phyloP scores from a whole-genome alignment of 2,888 invertebrate species.

The Cerastis rubricosa region DNA sequence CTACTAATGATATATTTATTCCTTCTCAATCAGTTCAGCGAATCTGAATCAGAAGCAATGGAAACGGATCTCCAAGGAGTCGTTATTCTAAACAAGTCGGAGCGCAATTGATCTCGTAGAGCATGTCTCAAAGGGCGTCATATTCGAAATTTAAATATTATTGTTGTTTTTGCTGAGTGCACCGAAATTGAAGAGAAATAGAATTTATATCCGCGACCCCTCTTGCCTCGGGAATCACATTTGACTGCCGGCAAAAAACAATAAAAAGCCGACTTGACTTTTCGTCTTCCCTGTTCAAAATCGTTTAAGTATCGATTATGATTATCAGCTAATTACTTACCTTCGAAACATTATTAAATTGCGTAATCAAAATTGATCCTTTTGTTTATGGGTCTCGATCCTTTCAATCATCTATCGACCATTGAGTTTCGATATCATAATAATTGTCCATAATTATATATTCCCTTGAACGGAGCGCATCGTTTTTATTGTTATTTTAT shows the following conservation, averaged over 20 bases:
- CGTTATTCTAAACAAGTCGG: slow-evolving; percentile 69
- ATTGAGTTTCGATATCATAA: slow-evolving; percentile 90
- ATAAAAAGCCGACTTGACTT: slow-evolving; percentile 71
- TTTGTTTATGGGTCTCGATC: slow-evolving; percentile 90
- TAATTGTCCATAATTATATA: slow-evolving; percentile 91
- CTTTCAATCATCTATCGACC: slow-evolving; percentile 90
- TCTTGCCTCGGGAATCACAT: slow-evolving; percentile 78
- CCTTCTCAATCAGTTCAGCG: slow-evolving; percentile 25
- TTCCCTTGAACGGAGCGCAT: slow-evolving; percentile 88
- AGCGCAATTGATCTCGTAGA: slow-evolving; percentile 70
- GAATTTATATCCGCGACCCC: slow-evolving; percentile 85
- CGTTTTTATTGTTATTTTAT: slow-evolving; percentile 91
- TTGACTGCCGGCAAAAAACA: slow-evolving; percentile 79
- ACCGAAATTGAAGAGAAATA: slow-evolving; percentile 89
- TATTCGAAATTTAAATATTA: slow-evolving; percentile 88
- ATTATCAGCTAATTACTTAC: slow-evolving; percentile 86
- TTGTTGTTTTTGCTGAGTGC: slow-evolving; percentile 89
- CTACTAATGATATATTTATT: slow-evolving; percentile 33
- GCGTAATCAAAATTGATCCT: slow-evolving; percentile 89
- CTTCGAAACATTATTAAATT: slow-evolving; percentile 84
- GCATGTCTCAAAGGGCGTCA: slow-evolving; percentile 78
- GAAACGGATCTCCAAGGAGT: slow-evolving; percentile 59
- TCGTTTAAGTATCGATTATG: slow-evolving; percentile 78
- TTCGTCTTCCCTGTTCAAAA: slow-evolving; percentile 69
- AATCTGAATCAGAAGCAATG: slow-evolving; percentile 47